Percentiles rank a stretch among this genome's conserved stretches.
These are phyloP conservation scores for Camponotus pennsylvanicus DNA, from an alignment of 1,140 invertebrate species.

Conservation along the genomic window DNA sequence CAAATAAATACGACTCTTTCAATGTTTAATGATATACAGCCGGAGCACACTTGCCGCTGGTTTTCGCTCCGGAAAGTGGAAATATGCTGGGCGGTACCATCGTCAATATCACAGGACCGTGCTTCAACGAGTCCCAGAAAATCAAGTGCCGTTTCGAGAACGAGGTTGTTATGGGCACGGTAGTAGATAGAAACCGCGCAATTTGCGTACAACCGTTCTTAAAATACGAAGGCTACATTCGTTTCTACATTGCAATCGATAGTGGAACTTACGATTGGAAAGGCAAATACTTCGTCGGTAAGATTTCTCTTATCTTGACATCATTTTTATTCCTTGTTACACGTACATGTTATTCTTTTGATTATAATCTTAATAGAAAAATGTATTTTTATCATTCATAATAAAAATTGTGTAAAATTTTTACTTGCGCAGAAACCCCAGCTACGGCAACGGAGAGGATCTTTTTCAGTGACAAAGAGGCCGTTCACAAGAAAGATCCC, in stretches of 20 bases:
- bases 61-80: slow-evolving; percentile 97
- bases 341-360: background rate
- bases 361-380: background rate
- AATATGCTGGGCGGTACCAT: slow-evolving; percentile 98
- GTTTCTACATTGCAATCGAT: slow-evolving; percentile 91
- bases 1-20: background rate
- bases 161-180: slow-evolving; percentile 91
- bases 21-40: slow-evolving; percentile 85
- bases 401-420: background rate
- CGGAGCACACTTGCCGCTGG: slow-evolving; percentile 92
- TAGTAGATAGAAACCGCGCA: slow-evolving; percentile 93
- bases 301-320: slow-evolving; percentile 76
- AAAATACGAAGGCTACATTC: slow-evolving; percentile 96
- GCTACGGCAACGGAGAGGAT: slow-evolving; percentile 94
- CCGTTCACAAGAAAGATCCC: slow-evolving; percentile 91
- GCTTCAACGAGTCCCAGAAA: slow-evolving; percentile 91
- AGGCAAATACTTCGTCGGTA: slow-evolving; percentile 96
- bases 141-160: slow-evolving; percentile 94
- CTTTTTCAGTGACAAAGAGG: slow-evolving; percentile 90
- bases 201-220: slow-evolving; percentile 95
- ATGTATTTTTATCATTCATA: background rate
- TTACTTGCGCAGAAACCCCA: slow-evolving; percentile 90
- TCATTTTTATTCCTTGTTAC: background rate
- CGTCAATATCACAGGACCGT: slow-evolving; percentile 98
- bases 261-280: slow-evolving; percentile 95